Evolutionary conservation across 2,113 vertebrate species (phyloP), one percentile per base, ranked within the genome.

Genomic region (Poeciliopsis retropinna): DNA sequence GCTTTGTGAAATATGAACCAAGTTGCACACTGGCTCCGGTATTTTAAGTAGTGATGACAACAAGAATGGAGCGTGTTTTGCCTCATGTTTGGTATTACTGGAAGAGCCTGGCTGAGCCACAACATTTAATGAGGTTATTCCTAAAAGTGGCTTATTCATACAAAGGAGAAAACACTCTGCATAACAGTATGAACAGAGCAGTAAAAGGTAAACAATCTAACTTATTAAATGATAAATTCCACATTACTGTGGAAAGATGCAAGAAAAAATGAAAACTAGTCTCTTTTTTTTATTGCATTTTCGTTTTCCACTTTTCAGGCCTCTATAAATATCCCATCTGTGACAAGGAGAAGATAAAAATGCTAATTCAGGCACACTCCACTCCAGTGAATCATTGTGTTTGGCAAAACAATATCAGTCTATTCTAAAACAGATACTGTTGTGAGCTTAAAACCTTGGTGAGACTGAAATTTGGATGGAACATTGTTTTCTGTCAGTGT

Each of bases 31-130:
- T 37, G 44, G 60, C 80, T 80, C 74, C 64, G 76, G 73, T 82
- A 91, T 86, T 84, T 80, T 73, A 64, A 76, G 51, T 47, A 30
- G 79, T 62, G 85, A 88, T 90, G 86, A 89, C 83, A 90, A 83
- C 76, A 79, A 57, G 61, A 67, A 83, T 85, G 84, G 61, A 70
- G 65, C 31, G 67, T 80, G 79, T 75, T 85, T 86, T 85, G 37
- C 61, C 71, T 87, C 65, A 67, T 76, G 34, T 77, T 87, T 80
- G 41, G 78, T 85, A 83, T 82, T 73, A 75, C 83, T 84, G 74
- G 72, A 88, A 75, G 63, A 47, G 57, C 73, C 71, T 73, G 25
- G 15, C 66, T 64, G 7, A 25, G 68, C 72, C 68, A 76, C 65
- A 80, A 73, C 72, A 73, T 76, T 64, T 62, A 66, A 86, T 76